A percentile compares a stretch with the other conserved stretches of the same genome.
These are phyloP conservation scores for Mola mola DNA, from an alignment of 2,113 vertebrate species.

Conservation along the genomic window DNA sequence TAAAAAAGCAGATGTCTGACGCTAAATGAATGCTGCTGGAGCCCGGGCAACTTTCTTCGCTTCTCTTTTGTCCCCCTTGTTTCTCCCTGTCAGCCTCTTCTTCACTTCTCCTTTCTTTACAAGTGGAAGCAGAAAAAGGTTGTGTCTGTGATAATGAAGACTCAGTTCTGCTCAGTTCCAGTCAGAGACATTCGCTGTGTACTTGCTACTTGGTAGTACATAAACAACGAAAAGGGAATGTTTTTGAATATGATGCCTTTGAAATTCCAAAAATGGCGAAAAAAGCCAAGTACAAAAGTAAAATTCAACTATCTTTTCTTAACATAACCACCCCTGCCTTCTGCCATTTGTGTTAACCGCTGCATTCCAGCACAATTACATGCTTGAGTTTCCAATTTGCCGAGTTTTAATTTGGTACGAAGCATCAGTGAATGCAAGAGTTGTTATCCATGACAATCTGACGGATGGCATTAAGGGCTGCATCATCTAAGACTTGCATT, in stretches of 20 bases:
- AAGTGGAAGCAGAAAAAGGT: slow-evolving; percentile 67
- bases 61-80: slow-evolving; percentile 53
- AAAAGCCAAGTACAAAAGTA: slow-evolving; percentile 41
- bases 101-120: slow-evolving; percentile 50
- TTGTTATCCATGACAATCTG: slow-evolving; percentile 80
- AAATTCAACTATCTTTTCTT: slow-evolving; percentile 66
- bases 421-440: slow-evolving; percentile 69
- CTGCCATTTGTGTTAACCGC: slow-evolving; percentile 66
- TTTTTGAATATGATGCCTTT: slow-evolving; percentile 64
- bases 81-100: slow-evolving; percentile 43
- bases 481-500: slow-evolving; percentile 66
- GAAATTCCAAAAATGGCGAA: slow-evolving; percentile 41
- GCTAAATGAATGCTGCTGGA: slow-evolving; percentile 80
- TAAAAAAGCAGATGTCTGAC: slow-evolving; percentile 86
- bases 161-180: slow-evolving; percentile 58
- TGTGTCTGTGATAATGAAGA: slow-evolving; percentile 68
- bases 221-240: slow-evolving; percentile 62
- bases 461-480: slow-evolving; percentile 67
- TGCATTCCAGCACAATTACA: slow-evolving; percentile 77
- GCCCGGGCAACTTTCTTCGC: slow-evolving; percentile 70
- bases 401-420: slow-evolving; percentile 76
- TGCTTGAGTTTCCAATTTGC: slow-evolving; percentile 79
- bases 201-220: slow-evolving; percentile 43
- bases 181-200: slow-evolving; percentile 59
- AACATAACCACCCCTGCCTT: slow-evolving; percentile 47